Base-by-base conservation (phyloP, 2,888 invertebrate species). In the Onchidella celtica region DNA sequence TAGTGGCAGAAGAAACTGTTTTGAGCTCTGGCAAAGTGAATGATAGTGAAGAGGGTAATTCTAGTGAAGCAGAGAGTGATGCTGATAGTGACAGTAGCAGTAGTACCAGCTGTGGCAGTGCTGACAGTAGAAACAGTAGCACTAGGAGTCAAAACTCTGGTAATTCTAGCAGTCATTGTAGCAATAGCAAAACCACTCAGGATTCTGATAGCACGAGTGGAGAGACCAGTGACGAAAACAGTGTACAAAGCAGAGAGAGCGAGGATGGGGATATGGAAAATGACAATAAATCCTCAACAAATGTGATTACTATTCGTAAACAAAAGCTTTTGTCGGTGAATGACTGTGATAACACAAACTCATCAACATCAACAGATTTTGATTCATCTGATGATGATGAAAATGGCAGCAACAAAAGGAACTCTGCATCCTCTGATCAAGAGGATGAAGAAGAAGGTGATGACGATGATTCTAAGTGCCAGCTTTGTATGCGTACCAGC, bases 391-490 rank as follows among this genome's bases (percentile, higher is more conserved):
- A 9, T 38, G 27, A 38, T 36, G 40, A 38, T 57, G 72, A 65
- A 34, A 59, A 32, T 69, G 65, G 55, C 32, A 47, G 47, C 24
- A 66, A 59, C 32, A 29, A 24, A 11, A 4, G 36, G 11, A 36
- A 32, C 27, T 29, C 36, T 21, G 77, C 63, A 40, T 47, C 24
- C 17, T 68, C 38, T 17, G 61, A 29, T 3, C 75, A 81, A 11
- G 59, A 75, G 27, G 81, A 75, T 6, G 61, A 61, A 0, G 69
- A 68, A 0, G 69, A 61, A 4, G 75, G 70, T 0, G 75, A 47
- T 24, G 81, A 69, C 40, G 81, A 81, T 24, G 81, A 81, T n/a
- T 75, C 75, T 32, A 69, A 75, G n/a, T 81, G 81, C 36, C 81
- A 81, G 34, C 40, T 81, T 24, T 81, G 81, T 59, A 81, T 81